Base-by-base conservation (phyloP, 2,888 invertebrate genomes). In the Eristalinus aeneus region DNA sequence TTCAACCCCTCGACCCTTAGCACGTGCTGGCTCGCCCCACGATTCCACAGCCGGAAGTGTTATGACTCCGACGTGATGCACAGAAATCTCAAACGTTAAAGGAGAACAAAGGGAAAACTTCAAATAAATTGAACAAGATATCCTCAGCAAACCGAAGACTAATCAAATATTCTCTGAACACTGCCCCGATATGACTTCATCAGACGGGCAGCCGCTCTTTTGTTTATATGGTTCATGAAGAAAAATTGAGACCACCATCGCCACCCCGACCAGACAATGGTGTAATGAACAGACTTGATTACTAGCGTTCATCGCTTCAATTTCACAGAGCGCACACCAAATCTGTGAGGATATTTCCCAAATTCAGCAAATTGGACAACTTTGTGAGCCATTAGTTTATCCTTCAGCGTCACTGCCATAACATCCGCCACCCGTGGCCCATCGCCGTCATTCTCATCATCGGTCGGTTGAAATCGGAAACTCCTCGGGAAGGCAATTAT, bases 71-170 rank as follows among this genome's bases (percentile, higher is more conserved):
- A 83, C 78, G 83, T 83, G 83, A 39, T 32, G 74, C 60, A 74
- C 69, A 83, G 68, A 63, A 69, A 69, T 64, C 46, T n/a, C 27
- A 8, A 12, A 8, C 12, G 54, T 58, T 16, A n/a, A 16, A 23
- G 20, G 63, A 46, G 39, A 6, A 32, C 12, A 12, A 3, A 20
- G 12, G 34, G 67, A 65, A 71, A 71, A 71, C 31, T 65, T 31
- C 39, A 77, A 67, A 63, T 74, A 68, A 80, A 82, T 79, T 84
- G 83, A 84, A 84, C 65, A 20, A 53, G 71, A 74, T 74, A 65
- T 36, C 31, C 64, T 36, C 64, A 60, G 61, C 27, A 64, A 83
- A 27, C 27, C 68, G 75, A 69, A 69, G 74, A 46, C 56, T 46
- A 73, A 80, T 80, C 68, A 68, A 58, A 74, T 54, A 56, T 63